Conservation (phyloP, 2,888 invertebrate species). For the Cryptocephalus primarius region DNA sequence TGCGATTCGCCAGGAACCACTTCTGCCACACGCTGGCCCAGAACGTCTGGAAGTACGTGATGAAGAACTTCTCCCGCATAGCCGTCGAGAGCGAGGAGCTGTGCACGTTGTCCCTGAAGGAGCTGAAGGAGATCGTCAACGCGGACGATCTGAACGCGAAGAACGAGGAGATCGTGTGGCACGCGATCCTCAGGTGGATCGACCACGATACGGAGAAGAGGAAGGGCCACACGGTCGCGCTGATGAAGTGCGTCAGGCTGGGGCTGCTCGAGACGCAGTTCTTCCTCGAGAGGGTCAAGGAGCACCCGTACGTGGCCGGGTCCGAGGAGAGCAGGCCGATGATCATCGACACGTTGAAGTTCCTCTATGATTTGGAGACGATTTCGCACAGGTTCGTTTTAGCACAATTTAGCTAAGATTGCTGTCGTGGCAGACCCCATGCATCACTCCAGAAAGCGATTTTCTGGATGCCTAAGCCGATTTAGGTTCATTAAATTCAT, state of each 20-base stretch:
- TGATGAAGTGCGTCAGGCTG: constrained; percentile 75
- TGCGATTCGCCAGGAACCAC: constrained; percentile 71
- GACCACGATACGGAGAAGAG: constrained; percentile 63
- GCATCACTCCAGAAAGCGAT: too few relatives aligned
- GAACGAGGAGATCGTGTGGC: constrained; percentile 81
- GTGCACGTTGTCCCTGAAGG: constrained; percentile 57
- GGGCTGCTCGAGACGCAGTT: constrained; percentile 77
- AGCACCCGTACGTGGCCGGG: constrained; percentile 74
- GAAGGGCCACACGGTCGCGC: constrained; percentile 61
- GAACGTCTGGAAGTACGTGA: constrained; percentile 41
- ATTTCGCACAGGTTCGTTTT: constrained; percentile 45
- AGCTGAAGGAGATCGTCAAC: constrained; percentile 64
- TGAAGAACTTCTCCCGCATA: constrained; percentile 68
- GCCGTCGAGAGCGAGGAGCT: constrained; percentile 65
- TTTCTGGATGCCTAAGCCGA: too few relatives aligned
- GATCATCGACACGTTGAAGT: constrained; percentile 82
- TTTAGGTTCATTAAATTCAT: too few relatives aligned
- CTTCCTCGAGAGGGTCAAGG: constrained; percentile 82
- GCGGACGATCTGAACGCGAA: constrained; percentile 80
- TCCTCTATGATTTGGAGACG: constrained; percentile 86
- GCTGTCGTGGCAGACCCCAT: too few relatives aligned
- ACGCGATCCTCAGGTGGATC: constrained; percentile 78
- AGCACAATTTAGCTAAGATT: too few relatives aligned
- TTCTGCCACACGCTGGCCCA: constrained; percentile 62
- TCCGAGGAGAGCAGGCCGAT: constrained; percentile 78